phyloP scores from a whole-genome alignment of 2,113 vertebrate species.

The Pelecanoides urinatrix region DNA sequence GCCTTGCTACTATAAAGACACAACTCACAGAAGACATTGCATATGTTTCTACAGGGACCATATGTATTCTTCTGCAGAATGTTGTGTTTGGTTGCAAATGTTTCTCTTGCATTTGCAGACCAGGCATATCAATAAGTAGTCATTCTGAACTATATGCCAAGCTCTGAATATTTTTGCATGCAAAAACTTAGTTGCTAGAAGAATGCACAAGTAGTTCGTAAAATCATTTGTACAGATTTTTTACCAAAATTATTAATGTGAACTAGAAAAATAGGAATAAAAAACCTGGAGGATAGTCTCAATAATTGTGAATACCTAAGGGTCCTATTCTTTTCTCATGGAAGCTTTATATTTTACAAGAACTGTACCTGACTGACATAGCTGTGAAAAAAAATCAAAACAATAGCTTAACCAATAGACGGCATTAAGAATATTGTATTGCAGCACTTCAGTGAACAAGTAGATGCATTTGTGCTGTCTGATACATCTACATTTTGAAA shows the following conservation, averaged over 20 bases:
- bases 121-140: not conserved
- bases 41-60: not conserved
- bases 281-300: not conserved
- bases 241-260: not conserved
- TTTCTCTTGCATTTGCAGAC: not conserved
- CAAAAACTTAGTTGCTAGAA: not conserved
- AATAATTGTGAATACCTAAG: not conserved
- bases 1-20: not conserved
- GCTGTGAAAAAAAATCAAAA: not conserved
- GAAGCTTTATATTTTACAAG: not conserved
- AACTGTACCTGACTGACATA: not conserved
- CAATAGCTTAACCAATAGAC: not conserved
- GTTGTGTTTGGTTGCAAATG: not conserved
- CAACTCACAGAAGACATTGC: not conserved
- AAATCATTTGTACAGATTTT: not conserved
- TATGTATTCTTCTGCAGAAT: not conserved
- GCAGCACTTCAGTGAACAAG: not conserved
- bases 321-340: not conserved
- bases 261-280: not conserved
- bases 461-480: not conserved
- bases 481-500: not conserved
- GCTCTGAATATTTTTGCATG: not conserved
- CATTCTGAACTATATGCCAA: not conserved
- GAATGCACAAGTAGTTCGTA: not conserved
- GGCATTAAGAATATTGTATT: not conserved